Percentiles rank a stretch among this genome's conserved stretches.
These are phyloP conservation scores for Hippolais icterina DNA, from an alignment of 2,113 vertebrate genomes.

Conservation along the genomic window DNA sequence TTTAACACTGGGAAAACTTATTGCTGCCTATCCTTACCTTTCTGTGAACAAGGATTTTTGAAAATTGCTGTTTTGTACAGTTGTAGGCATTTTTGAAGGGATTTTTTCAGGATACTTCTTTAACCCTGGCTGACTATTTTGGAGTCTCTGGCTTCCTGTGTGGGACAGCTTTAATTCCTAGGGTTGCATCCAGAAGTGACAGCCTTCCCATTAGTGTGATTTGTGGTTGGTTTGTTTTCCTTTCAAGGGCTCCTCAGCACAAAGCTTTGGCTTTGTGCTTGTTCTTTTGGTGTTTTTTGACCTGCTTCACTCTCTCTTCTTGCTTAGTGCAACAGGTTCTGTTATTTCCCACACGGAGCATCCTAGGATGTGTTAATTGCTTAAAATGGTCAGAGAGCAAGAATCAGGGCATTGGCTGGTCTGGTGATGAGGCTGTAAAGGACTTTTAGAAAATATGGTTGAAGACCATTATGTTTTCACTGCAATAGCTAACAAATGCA, in stretches of 20 bases:
- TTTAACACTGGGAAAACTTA: neutral
- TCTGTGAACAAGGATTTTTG: neutral
- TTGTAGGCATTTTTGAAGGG: rapidly evolving
- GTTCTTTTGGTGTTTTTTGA: neutral
- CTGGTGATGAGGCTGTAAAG: neutral
- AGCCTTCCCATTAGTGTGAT: too few species aligned
- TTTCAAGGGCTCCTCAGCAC: too few species aligned
- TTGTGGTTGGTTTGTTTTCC: too few species aligned
- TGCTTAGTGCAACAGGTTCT: rapidly evolving
- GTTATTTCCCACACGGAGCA: neutral
- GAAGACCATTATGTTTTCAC: neutral
- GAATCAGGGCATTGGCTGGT: neutral
- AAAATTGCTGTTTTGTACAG: neutral
- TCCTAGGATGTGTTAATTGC: neutral
- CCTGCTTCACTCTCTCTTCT: neutral
- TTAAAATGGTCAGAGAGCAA: neutral
- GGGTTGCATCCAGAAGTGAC: too few species aligned
- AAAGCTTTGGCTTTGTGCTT: neutral
- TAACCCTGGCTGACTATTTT: neutral
- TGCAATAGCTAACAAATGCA: neutral
- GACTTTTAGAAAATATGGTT: neutral
- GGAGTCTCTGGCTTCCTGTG: neutral
- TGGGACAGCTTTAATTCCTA: neutral
- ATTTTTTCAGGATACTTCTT: neutral
- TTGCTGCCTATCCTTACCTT: neutral